A percentile compares a stretch with the other conserved stretches of the same genome.
Evolutionary conservation across 1,140 invertebrate species (phyloP).

Genomic region (Philopotamus ludificatus): DNA sequence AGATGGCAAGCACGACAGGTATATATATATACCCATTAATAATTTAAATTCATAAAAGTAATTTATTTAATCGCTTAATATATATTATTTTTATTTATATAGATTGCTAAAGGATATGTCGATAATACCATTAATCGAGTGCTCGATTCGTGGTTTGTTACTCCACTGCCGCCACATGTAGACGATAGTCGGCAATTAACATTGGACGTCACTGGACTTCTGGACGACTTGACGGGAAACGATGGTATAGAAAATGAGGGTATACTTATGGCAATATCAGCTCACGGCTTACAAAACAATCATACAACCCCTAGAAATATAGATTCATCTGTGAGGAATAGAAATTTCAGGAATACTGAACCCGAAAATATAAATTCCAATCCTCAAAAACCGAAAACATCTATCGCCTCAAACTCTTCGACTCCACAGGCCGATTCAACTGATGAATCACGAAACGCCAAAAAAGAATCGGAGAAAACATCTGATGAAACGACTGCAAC

Average conservation of each 20-base stretch:
- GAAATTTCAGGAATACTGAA: neutral
- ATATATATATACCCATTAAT: conserved; percentile 24
- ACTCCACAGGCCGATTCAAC: neutral
- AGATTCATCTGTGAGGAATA: neutral
- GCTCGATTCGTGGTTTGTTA: conserved; percentile 62
- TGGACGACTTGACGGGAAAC: conserved; percentile 56
- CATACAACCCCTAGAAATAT: conserved; percentile 37
- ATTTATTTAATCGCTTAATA: conserved; percentile 2
- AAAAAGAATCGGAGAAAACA: neutral
- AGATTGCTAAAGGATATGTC: conserved; percentile 65
- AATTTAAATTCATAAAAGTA: conserved; percentile 2
- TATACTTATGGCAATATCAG: conserved; percentile 64
- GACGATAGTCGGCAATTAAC: conserved; percentile 48
- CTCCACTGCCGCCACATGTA: conserved; percentile 48
- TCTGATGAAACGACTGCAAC: neutral
- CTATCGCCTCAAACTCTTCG: no score
- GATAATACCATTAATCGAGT: conserved; percentile 73
- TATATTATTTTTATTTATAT: conserved; percentile 32
- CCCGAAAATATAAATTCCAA: no score
- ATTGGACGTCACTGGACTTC: conserved; percentile 56
- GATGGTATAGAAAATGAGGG: conserved; percentile 65
- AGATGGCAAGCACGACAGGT: conserved; percentile 70
- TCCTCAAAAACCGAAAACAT: no score
- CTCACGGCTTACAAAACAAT: conserved; percentile 59
- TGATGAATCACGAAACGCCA: neutral